Conservation (phyloP, 2,797 vertebrate species). For the Pangasius krempfi region DNA sequence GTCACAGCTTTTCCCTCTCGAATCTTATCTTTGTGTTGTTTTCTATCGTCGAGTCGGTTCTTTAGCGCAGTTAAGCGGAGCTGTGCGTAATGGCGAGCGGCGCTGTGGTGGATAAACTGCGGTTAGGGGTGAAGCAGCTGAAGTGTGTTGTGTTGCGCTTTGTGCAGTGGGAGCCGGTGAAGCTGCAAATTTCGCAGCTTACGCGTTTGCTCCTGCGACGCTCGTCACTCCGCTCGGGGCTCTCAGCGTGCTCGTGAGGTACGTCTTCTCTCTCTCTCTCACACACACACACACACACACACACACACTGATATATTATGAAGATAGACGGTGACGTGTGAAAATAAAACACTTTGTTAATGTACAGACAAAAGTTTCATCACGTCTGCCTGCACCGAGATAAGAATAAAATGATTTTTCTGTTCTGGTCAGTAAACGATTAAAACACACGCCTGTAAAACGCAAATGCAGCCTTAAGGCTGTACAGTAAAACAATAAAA, state of each 20-base stretch:
- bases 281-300: not conserved
- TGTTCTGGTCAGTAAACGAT: not conserved
- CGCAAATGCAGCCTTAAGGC: too few species aligned
- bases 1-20: too few species aligned
- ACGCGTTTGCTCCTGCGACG: constrained; percentile 97
- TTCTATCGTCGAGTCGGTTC: too few species aligned
- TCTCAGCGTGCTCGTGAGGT: constrained; percentile 98
- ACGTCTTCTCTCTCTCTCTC: constrained; percentile 39
- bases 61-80: not conserved
- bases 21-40: too few species aligned
- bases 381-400: too few species aligned
- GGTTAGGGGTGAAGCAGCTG: not conserved
- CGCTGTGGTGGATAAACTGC: not conserved
- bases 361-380: too few species aligned
- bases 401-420: not conserved
- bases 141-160: constrained; percentile 26
- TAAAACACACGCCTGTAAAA: not conserved
- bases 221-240: constrained; percentile 96
- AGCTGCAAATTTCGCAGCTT: constrained; percentile 96
- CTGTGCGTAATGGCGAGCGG: not conserved
- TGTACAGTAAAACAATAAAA: too few species aligned
- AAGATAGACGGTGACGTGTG: not conserved
- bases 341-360: too few species aligned
- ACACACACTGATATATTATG: not conserved
- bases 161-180: constrained; percentile 93